Evolutionary conservation across 2,797 vertebrate species (phyloP), one percentile per base, ranked within the genome.

Genomic region (Fringilla coelebs): DNA sequence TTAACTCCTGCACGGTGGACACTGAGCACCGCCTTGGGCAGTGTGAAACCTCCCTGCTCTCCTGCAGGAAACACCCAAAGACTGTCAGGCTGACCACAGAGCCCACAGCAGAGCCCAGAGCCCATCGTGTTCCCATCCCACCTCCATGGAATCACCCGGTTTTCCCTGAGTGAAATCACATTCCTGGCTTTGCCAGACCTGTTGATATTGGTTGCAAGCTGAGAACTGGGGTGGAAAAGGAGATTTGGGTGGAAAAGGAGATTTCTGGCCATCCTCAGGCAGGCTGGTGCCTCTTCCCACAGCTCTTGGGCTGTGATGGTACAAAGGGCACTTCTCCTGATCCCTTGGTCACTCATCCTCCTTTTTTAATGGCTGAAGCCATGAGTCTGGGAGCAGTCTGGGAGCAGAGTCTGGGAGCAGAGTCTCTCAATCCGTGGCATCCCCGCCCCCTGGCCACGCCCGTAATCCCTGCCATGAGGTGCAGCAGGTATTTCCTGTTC

Each of bases 131-230:
- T 10, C 10, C 24, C 31, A 43, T 31, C n/a, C 2, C 4, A 10
- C 8, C 60, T 51, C 48, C 13, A 1, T 0, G 31, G 66, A 19
- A 71, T 1, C 3, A 2, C 29, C 34, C 1, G 0, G 8, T 26
- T 73, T 19, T 28, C 29, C 46, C 16, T 2, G 2, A 5, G 17
- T 32, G 41, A 70, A 14, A 22, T 61, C 76, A 7, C 10, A 2
- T 19, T n/a, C 60, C 36, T 3, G 55, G 8, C 80, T 76, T 58
- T 34, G 60, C 51, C 15, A 6, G 18, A 40, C 26, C 9, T 1
- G 0, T 2, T 17, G 58, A 17, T 0, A 0, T 4, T 4, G 1
- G 24, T 41, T 19, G 7, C 0, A 0, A 55, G 52, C 6, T 14
- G 48, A 15, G 28, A 84, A 74, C 55, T 57, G 8, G 43, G 32